Conservation (phyloP, 2,888 invertebrate genomes). For the Entomobrya proxima region DNA sequence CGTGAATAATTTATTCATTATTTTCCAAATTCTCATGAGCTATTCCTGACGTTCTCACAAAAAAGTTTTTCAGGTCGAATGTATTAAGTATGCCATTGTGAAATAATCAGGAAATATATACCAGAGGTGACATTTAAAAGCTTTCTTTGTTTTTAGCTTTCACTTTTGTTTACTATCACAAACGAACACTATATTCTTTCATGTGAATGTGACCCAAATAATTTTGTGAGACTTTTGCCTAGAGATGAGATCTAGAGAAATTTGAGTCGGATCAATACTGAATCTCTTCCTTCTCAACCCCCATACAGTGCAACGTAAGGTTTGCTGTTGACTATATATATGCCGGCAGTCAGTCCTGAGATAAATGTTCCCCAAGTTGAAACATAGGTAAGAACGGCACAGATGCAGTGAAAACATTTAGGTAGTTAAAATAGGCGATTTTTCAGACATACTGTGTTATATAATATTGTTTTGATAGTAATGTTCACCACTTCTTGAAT, state of each 20-base stretch:
- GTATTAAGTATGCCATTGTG: too few species aligned
- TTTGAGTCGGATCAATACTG: constrained; percentile 51
- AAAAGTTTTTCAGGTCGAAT: too few species aligned
- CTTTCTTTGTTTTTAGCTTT: not conserved
- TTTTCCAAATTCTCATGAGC: too few species aligned
- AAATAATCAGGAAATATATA: too few species aligned
- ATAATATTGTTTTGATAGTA: too few species aligned
- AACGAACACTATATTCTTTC: not conserved
- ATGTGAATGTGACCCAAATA: constrained; percentile 45
- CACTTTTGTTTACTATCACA: not conserved
- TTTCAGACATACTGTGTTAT: too few species aligned
- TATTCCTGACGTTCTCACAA: too few species aligned
- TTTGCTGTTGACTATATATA: not conserved
- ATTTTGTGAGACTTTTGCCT: constrained; percentile 48
- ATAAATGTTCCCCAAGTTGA: constrained; percentile 32
- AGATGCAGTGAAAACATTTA: constrained; percentile 56
- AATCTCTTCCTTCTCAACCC: constrained; percentile 31
- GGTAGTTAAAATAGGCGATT: constrained; percentile 41
- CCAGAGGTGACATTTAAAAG: too few species aligned
- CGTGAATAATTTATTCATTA: too few species aligned
- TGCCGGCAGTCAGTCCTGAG: not conserved
- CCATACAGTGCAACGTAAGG: not conserved
- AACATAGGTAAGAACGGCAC: constrained; percentile 15
- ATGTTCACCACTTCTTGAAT: too few species aligned
- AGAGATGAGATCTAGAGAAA: too few species aligned